These are phyloP conservation scores for Tetranychus truncatus DNA, from an alignment of 2,888 invertebrate genomes.

Conservation along the genomic window DNA sequence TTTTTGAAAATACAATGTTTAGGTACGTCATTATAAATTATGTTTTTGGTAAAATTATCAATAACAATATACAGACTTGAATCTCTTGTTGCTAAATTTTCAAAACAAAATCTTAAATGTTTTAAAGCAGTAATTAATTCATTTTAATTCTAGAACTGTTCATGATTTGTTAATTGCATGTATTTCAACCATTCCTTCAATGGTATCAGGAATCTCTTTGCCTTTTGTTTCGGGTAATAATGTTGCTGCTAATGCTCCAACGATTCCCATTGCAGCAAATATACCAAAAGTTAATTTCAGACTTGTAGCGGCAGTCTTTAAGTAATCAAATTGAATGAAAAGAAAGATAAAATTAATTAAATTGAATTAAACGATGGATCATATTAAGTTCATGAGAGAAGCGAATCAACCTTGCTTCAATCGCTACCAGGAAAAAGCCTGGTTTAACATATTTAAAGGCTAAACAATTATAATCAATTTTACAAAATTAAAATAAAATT, in stretches of 20 bases:
- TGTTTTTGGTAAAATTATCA: too few relatives aligned
- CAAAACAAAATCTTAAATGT: too few relatives aligned
- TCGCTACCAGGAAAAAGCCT: neutral
- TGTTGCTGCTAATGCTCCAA: neutral
- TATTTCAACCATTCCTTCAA: conserved; percentile 11
- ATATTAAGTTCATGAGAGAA: neutral
- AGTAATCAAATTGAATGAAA: conserved; percentile 1
- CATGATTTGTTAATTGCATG: neutral
- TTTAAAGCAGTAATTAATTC: too few relatives aligned
- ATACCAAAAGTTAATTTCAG: neutral
- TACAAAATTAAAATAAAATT: neutral
- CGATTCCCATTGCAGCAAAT: neutral
- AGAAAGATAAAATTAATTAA: neutral
- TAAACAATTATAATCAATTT: neutral
- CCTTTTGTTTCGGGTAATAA: conserved; percentile 10
- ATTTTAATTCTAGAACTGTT: too few relatives aligned
- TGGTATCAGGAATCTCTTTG: conserved; percentile 10
- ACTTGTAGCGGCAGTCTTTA: conserved; percentile 3
- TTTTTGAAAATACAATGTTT: too few relatives aligned
- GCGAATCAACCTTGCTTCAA: too few relatives aligned
- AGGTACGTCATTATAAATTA: too few relatives aligned
- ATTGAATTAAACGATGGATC: neutral
- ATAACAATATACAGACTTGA: too few relatives aligned
- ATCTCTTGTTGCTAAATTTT: too few relatives aligned
- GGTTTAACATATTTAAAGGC: neutral